Base-by-base conservation (phyloP, 2,888 invertebrate species). In the Euplexia lucipara region DNA sequence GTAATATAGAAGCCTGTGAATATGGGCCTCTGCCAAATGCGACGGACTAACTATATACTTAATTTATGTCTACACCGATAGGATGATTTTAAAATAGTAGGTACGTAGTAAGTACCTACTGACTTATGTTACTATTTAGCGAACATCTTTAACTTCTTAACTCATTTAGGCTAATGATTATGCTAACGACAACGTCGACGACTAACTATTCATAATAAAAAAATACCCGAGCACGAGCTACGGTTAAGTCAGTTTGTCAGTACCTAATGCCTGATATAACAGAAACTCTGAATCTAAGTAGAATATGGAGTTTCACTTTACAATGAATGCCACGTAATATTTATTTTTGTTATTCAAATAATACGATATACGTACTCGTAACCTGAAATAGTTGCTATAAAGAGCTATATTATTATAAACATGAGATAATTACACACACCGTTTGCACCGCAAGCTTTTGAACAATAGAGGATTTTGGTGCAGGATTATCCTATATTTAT, bases 131-230 rank as follows among this genome's bases (percentile, higher is more conserved):
- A 51, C 18, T 20, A 20, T 42, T 71, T 26, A 56, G 20, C 14
- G 6, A 41, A 34, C 12, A 53, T 60, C 42, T 52, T 59, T 60
- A 49, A 20, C 18, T 16, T 41, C 34, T 39, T n/a, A 26, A 59
- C 42, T 66, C 35, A 73, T 73, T 52, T 53, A 42, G 74, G 14
- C 48, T 67, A 66, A 73, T 35, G 39, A 48, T 48, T 48, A 53
- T 59, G 37, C 42, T 59, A 66, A 49, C 34, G 39, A 49, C 7
- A 34, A 16, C 42, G 8, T 32, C 20, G 32, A 37, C 16, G 16
- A 20, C 41, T 12, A 72, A 42, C 51, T 52, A 41, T 65, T 52
- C 18, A 14, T 41, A 35, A 14, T 41, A 35, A 16, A 26, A 32
- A 47, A 64, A 9, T 22, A 32, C 20, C 35, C 30, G 18, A 48